Base-by-base conservation (phyloP, 2,888 invertebrate genomes). In the Synanthedon formicaeformis region DNA sequence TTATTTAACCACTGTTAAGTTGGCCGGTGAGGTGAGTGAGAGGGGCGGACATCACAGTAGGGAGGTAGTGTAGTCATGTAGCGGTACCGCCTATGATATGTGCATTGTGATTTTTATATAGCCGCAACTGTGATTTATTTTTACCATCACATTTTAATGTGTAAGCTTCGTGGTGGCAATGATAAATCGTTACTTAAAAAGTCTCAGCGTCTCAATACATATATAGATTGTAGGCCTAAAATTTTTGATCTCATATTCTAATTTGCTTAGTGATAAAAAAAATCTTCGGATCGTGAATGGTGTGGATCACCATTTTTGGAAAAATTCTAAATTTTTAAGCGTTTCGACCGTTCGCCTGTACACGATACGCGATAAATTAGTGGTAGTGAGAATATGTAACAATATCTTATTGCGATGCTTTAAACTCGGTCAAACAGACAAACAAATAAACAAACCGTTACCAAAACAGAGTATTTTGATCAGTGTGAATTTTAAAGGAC, bases 351-450 rank as follows among this genome's bases (percentile, higher is more conserved):
- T 74, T 73, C 76, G 82, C 81, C 82, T 77, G 63, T 82, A 34
- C 34, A 34, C 10, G 78, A 76, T 73, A 71, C 64, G 63, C 74
- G 69, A 72, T 69, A 73, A 78, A 73, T 83, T 83, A 85, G 85
- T 69, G 62, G 81, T 85, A 84, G 84, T 78, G 74, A 72, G 73
- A 70, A n/a, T n/a, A n/a, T 78, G 75, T 81, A 86, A 84, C 84
- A 75, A 80, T 83, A 84, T 87, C 86, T 87, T 87, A 87, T 87
- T 84, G 83, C 84, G 77, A 86, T 86, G 86, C 86, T 87, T 87
- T 87, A 87, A 87, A 78, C 82, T 85, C 82, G 81, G 76, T 71
- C 70, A 78, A 34, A 34, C 34, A 34, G 23, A 23, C 23, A 23
- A 23, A 23, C 23, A 23, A 23, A 23, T 5, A 23, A 34, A 34